Conservation (phyloP, 2,797 vertebrate genomes). For the Gobionotothen gibberifrons region DNA sequence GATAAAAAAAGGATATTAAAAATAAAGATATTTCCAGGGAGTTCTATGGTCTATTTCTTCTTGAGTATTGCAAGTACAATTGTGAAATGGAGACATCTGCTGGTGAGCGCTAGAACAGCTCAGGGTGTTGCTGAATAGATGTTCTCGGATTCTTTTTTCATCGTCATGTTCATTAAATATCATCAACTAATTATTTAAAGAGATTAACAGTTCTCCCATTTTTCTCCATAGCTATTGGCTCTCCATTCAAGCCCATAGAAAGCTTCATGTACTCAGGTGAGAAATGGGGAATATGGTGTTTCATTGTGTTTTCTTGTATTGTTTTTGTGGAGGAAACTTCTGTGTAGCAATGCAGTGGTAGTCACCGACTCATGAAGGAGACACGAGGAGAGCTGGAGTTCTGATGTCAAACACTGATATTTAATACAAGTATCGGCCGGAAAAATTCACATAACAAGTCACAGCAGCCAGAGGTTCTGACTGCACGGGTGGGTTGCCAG, state of each 20-base stretch:
- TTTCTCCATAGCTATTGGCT: slow-evolving; percentile 90
- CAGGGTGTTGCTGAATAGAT: neutral
- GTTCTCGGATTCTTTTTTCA: neutral
- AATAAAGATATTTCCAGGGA: neutral
- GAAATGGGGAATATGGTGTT: slow-evolving; percentile 28
- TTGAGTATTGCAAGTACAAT: neutral
- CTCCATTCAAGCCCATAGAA: slow-evolving; percentile 98
- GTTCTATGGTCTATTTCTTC: neutral
- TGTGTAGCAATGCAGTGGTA: too few relatives aligned
- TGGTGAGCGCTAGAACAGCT: slow-evolving; percentile 39
- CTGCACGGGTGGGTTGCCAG: too few relatives aligned
- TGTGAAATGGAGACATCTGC: slow-evolving; percentile 41
- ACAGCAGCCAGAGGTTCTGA: too few relatives aligned
- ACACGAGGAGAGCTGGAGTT: too few relatives aligned
- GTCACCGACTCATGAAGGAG: too few relatives aligned
- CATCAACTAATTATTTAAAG: neutral
- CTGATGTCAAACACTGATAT: too few relatives aligned
- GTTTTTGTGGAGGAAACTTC: too few relatives aligned
- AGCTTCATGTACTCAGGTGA: slow-evolving; percentile 98
- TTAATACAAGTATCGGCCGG: too few relatives aligned
- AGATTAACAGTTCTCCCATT: slow-evolving; percentile 5
- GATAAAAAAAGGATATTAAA: too few relatives aligned
- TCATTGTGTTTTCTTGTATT: neutral
- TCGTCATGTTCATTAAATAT: neutral
- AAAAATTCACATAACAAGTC: too few relatives aligned